phyloP scores from a whole-genome alignment of 2,113 vertebrate species.

The Oenanthe melanoleuca region DNA sequence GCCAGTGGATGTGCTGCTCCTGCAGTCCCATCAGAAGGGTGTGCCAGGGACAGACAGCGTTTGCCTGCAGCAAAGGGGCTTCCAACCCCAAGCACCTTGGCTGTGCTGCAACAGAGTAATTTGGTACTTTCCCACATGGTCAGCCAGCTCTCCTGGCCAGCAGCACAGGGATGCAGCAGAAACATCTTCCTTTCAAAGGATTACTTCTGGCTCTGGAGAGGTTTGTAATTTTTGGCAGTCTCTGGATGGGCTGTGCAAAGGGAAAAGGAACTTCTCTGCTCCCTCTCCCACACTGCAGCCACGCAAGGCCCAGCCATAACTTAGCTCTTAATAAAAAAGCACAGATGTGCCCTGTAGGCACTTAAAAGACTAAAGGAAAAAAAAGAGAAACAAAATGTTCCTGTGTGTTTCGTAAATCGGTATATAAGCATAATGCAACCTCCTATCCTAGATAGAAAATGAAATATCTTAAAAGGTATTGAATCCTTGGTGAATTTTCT shows the following conservation, averaged over 20 bases:
- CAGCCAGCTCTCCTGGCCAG: slow-evolving; percentile 29
- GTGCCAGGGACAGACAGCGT: neutral
- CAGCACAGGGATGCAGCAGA: slow-evolving; percentile 3
- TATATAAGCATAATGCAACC: slow-evolving; percentile 7
- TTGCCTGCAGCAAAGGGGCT: neutral
- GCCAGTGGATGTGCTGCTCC: neutral
- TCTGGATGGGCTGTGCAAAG: neutral
- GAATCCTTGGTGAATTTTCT: slow-evolving; percentile 61
- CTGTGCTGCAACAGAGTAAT: neutral
- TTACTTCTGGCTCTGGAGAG: neutral
- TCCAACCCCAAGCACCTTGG: neutral
- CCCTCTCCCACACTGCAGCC: neutral
- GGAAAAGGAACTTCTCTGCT: slow-evolving; percentile 10
- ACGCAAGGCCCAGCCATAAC: neutral
- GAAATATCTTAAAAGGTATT: slow-evolving; percentile 20
- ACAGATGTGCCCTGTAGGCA: slow-evolving; percentile 31
- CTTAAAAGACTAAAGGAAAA: neutral
- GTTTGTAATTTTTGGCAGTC: slow-evolving; percentile 36
- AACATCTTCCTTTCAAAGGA: slow-evolving; percentile 18
- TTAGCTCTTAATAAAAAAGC: slow-evolving; percentile 1
- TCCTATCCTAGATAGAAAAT: slow-evolving; percentile 11
- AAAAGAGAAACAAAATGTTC: neutral
- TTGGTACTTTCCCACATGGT: slow-evolving; percentile 38
- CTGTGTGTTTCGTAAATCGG: slow-evolving; percentile 42
- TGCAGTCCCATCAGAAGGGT: neutral